These are phyloP conservation scores for Stomatorhinus ivindoensis DNA, from an alignment of 2,113 vertebrate species.

Conservation along the genomic window DNA sequence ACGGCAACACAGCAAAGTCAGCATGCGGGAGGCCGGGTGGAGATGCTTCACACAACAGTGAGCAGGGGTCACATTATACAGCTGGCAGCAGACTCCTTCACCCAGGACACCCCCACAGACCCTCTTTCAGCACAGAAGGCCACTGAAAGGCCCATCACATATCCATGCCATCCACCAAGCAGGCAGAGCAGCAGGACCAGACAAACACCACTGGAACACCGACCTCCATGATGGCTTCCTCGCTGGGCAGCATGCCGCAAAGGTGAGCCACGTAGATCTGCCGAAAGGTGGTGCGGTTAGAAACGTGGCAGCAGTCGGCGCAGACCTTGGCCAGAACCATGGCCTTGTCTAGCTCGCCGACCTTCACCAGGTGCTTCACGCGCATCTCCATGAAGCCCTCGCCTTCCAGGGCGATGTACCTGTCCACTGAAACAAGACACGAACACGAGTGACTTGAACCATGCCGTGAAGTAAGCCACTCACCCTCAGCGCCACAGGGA, in stretches of 20 bases:
- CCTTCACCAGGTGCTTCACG: constrained; percentile 93
- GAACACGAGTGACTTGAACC: background rate
- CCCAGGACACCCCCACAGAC: no score
- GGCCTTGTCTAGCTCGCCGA: constrained; percentile 82
- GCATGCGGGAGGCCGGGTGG: background rate
- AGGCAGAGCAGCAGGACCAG: background rate
- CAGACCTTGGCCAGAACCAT: constrained; percentile 83
- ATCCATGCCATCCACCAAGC: background rate
- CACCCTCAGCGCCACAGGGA: background rate
- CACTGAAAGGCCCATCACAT: background rate
- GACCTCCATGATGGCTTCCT: constrained; percentile 93
- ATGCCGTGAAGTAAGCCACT: no score
- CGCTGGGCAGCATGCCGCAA: constrained; percentile 84
- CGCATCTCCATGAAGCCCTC: constrained; percentile 94
- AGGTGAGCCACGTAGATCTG: constrained; percentile 86
- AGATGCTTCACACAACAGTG: background rate
- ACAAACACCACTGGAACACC: background rate
- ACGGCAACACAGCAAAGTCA: background rate
- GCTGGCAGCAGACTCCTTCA: background rate
- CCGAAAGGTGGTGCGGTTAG: constrained; percentile 79
- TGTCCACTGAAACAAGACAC: constrained; percentile 60
- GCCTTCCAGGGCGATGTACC: constrained; percentile 85
- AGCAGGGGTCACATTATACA: background rate
- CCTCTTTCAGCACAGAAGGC: background rate
- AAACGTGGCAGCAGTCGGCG: constrained; percentile 74